These are phyloP conservation scores for Rhinogobio ventralis DNA, from an alignment of 2,797 vertebrate genomes.

Conservation along the genomic window DNA sequence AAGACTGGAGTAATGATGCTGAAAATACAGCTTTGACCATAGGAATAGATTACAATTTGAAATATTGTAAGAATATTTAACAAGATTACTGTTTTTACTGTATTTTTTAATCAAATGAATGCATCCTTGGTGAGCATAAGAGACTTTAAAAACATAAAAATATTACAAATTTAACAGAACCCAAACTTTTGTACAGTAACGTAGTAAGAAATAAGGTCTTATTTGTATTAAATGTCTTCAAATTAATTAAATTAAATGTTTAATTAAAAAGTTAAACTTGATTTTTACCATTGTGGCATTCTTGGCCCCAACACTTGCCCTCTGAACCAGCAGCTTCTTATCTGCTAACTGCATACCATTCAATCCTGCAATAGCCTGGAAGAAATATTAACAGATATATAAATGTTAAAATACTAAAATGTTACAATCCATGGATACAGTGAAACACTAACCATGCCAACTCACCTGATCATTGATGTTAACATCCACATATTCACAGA, in stretches of 20 bases:
- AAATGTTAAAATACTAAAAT: too few species aligned
- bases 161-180: neutral
- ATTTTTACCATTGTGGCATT: constrained; percentile 90
- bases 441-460: neutral
- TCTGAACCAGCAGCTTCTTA: constrained; percentile 94
- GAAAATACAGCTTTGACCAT: neutral
- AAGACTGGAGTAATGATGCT: neutral
- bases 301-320: constrained; percentile 94
- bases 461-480: constrained; percentile 93
- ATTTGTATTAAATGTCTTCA: neutral
- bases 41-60: neutral
- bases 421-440: neutral
- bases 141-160: neutral
- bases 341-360: constrained; percentile 96
- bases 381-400: neutral
- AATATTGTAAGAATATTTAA: neutral
- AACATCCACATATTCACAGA: constrained; percentile 97
- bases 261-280: neutral
- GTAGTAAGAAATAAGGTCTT: neutral
- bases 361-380: constrained; percentile 90
- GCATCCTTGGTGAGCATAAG: neutral
- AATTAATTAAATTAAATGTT: neutral
- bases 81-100: neutral
- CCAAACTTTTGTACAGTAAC: neutral
- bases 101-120: neutral